phyloP scores from a whole-genome alignment of 2,113 vertebrate genomes.

The Neolamprologus tretocephalus region DNA sequence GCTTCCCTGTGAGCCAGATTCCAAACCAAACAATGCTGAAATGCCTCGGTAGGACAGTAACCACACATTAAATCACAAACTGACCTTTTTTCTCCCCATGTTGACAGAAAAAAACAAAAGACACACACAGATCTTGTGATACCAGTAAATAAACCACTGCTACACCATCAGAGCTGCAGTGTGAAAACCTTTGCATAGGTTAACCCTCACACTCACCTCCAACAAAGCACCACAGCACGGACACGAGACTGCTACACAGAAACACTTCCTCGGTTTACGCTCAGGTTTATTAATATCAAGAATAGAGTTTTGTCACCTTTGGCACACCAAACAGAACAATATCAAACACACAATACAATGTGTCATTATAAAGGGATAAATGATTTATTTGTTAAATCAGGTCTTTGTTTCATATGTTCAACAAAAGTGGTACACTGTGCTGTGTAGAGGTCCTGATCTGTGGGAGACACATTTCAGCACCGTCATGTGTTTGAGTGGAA shows the following conservation, averaged over 20 bases:
- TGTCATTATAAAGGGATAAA: constrained; percentile 52
- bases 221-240: background rate
- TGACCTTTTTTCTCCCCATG: background rate
- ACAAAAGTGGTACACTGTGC: constrained; percentile 9
- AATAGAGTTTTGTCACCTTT: constrained; percentile 31
- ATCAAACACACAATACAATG: constrained; percentile 34
- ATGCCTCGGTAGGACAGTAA: background rate
- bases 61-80: background rate
- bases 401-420: constrained; percentile 33
- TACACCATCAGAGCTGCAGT: background rate
- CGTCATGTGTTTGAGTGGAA: constrained; percentile 9
- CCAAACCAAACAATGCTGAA: constrained; percentile 2
- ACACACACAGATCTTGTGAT: background rate
- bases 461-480: constrained; percentile 6
- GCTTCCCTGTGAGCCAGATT: background rate
- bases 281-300: constrained; percentile 15
- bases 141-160: background rate
- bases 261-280: background rate
- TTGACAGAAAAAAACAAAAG: background rate
- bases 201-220: background rate
- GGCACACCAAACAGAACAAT: constrained; percentile 33
- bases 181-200: constrained; percentile 46
- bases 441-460: background rate
- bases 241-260: background rate
- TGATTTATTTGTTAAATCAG: constrained; percentile 43